These are phyloP conservation scores for Abrostola tripartita DNA, from an alignment of 2,888 invertebrate genomes.

Conservation along the genomic window DNA sequence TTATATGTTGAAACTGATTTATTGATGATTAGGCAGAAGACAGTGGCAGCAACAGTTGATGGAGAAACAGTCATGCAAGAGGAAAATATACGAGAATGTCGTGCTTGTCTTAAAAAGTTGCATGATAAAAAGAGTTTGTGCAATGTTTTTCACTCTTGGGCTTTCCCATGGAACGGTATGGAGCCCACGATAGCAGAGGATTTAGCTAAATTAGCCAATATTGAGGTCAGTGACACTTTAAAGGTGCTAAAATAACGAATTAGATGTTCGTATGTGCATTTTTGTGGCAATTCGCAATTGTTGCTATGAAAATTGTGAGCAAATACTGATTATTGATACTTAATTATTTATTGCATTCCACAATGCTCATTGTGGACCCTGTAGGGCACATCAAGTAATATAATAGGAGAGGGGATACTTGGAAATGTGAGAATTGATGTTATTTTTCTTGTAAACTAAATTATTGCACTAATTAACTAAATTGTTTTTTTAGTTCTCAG, in stretches of 20 bases:
- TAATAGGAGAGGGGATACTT: too few relatives aligned
- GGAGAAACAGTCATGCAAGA: slow-evolving; percentile 11
- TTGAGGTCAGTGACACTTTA: slow-evolving; percentile 67
- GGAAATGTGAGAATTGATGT: too few relatives aligned
- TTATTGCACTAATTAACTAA: too few relatives aligned
- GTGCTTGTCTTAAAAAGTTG: slow-evolving; percentile 71
- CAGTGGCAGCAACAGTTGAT: slow-evolving; percentile 36
- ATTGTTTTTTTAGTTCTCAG: too few relatives aligned
- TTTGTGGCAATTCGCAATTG: too few relatives aligned
- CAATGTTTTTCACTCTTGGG: slow-evolving; percentile 74
- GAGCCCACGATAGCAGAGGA: slow-evolving; percentile 75
- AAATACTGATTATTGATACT: too few relatives aligned
- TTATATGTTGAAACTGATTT: slow-evolving; percentile 29
- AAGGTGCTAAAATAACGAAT: not conserved
- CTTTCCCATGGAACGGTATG: slow-evolving; percentile 71
- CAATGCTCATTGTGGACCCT: too few relatives aligned
- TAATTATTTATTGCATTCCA: too few relatives aligned
- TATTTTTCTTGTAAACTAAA: too few relatives aligned
- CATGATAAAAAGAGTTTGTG: slow-evolving; percentile 55
- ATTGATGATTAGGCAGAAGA: slow-evolving; percentile 32
- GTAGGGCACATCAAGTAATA: too few relatives aligned
- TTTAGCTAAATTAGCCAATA: slow-evolving; percentile 69
- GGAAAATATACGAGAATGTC: slow-evolving; percentile 64
- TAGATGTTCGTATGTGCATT: not conserved
- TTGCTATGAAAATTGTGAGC: too few relatives aligned